Percentiles rank a stretch among this genome's conserved stretches.
phyloP scores from a whole-genome alignment of 2,888 invertebrate species.

The Steinernema hermaphroditum region DNA sequence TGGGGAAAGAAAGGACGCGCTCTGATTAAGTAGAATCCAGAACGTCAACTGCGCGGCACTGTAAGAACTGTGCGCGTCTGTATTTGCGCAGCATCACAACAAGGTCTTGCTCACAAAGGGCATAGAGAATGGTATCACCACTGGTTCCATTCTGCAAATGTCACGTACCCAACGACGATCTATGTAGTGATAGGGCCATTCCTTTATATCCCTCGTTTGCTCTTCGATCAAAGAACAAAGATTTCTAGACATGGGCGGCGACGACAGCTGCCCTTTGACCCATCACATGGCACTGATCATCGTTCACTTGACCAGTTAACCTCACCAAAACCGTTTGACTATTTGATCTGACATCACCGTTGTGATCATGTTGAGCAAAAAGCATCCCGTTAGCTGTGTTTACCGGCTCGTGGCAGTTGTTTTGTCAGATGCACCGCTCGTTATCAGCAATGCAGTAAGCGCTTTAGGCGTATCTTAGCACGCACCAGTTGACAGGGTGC shows the following conservation, averaged over 20 bases:
- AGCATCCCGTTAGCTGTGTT: too few species aligned
- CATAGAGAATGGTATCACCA: too few species aligned
- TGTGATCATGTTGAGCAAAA: too few species aligned
- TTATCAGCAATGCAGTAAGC: too few species aligned
- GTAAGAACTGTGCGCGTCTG: neutral
- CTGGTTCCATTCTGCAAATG: neutral
- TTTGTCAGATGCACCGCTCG: too few species aligned
- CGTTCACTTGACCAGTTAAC: neutral
- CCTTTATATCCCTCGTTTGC: neutral
- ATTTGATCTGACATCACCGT: neutral
- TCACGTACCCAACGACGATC: slow-evolving; percentile 7
- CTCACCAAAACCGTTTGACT: neutral
- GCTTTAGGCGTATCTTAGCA: too few species aligned
- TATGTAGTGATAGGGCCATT: neutral
- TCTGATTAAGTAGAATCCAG: slow-evolving; percentile 4
- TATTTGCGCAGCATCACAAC: too few species aligned
- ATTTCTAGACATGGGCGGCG: slow-evolving; percentile 22
- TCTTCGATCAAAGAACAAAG: slow-evolving; percentile 25
- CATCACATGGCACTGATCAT: neutral
- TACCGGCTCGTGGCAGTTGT: too few species aligned
- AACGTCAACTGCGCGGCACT: neutral
- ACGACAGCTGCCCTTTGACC: slow-evolving; percentile 14
- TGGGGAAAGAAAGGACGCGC: slow-evolving; percentile 3
- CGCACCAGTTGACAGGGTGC: too few species aligned
- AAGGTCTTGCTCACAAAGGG: too few species aligned